Conservation (phyloP, 2,113 vertebrate genomes). For the Phaethornis superciliosus region DNA sequence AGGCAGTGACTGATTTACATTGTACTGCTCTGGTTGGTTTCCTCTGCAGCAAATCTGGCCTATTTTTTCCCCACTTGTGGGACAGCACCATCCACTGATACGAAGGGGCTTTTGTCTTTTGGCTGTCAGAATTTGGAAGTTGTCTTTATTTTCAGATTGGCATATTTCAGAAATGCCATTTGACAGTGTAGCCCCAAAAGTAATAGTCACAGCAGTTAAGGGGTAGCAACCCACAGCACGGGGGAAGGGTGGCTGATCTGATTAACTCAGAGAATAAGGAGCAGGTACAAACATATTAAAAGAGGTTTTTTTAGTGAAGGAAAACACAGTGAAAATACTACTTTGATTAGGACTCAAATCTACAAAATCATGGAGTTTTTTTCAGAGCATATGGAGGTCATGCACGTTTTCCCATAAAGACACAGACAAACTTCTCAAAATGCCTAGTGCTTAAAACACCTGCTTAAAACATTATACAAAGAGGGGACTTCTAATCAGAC, state of each 20-base stretch:
- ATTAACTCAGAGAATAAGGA: neutral
- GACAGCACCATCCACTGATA: neutral
- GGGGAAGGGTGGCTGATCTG: neutral
- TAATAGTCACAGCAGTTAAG: neutral
- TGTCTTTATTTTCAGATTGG: neutral
- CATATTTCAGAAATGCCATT: neutral
- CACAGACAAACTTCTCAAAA: neutral
- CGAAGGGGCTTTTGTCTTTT: neutral
- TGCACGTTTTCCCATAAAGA: neutral
- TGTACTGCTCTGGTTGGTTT: neutral
- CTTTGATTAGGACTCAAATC: neutral
- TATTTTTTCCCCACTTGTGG: neutral
- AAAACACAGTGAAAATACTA: neutral
- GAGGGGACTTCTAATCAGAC: neutral
- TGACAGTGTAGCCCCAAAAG: neutral
- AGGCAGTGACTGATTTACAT: neutral
- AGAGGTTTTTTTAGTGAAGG: neutral
- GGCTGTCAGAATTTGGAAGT: neutral
- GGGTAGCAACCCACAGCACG: neutral
- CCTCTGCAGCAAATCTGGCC: neutral
- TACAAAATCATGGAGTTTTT: neutral
- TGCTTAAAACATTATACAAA: neutral
- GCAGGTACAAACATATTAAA: neutral
- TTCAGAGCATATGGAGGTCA: neutral
- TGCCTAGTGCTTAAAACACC: accelerated